Conservation (phyloP, 2,113 vertebrate species). For the Hirundichthys speculiger region DNA sequence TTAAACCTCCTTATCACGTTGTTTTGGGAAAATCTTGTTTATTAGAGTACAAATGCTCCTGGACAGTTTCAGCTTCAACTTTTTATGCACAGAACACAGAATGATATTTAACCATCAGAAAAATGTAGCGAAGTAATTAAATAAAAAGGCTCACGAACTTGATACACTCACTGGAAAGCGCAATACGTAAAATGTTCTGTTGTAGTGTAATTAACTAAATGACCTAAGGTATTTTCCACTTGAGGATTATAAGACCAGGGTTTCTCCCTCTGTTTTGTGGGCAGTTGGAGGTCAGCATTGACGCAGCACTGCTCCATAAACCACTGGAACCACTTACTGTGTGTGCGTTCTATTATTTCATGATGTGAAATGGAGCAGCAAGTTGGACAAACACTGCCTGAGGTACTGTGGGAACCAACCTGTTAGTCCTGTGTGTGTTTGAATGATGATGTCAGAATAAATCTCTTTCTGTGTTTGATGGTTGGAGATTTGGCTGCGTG, state of each 20-base stretch:
- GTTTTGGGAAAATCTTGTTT: no score
- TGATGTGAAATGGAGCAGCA: constrained; percentile 61
- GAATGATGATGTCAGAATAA: constrained; percentile 39
- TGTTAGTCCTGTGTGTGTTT: constrained; percentile 36
- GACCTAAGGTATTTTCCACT: constrained; percentile 48
- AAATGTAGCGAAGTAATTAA: neutral
- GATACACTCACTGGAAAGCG: constrained; percentile 22
- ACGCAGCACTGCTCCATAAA: constrained; percentile 64
- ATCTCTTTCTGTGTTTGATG: constrained; percentile 24
- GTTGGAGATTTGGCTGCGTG: constrained; percentile 5
- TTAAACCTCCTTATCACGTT: no score
- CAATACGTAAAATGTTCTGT: constrained; percentile 12
- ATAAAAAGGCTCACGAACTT: constrained; percentile 6
- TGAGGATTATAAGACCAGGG: constrained; percentile 19
- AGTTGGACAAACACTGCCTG: constrained; percentile 49
- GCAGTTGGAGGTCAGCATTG: constrained; percentile 63
- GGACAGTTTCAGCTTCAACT: no score
- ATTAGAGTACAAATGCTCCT: no score
- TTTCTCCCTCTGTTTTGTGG: constrained; percentile 38
- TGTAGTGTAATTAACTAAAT: constrained; percentile 40
- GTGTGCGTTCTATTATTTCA: constrained; percentile 58
- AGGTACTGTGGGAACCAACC: constrained; percentile 56
- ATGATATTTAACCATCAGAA: no score
- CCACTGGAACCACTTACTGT: constrained; percentile 62
- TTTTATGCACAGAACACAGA: no score